A percentile compares a stretch with the other conserved stretches of the same genome.
Evolutionary conservation across 2,113 vertebrate species (phyloP).

Genomic region (Pogonocichla stellata): DNA sequence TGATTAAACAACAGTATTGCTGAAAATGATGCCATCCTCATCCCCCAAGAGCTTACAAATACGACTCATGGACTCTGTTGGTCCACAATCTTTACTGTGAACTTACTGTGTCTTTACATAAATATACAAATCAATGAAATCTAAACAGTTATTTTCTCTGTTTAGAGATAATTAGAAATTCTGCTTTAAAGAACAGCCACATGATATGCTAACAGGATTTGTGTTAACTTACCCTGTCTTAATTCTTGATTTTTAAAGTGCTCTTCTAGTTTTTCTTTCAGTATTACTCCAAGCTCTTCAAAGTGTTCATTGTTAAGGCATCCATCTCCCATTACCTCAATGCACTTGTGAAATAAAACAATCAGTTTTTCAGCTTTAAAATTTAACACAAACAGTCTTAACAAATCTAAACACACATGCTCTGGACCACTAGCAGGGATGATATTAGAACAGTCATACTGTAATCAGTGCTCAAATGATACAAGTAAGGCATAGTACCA

Average conservation of each 20-base stretch:
- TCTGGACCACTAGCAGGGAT: background rate
- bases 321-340: slow-evolving; percentile 97
- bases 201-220: background rate
- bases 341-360: slow-evolving; percentile 78
- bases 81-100: background rate
- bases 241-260: slow-evolving; percentile 99
- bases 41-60: background rate
- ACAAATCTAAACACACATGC: background rate
- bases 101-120: background rate
- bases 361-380: background rate
- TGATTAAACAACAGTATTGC: background rate
- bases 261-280: slow-evolving; percentile 95
- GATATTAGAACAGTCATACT: background rate
- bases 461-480: background rate
- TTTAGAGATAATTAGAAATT: background rate
- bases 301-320: slow-evolving; percentile 97
- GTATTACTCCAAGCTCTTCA: slow-evolving; percentile 93
- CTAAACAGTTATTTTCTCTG: background rate
- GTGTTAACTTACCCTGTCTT: slow-evolving; percentile 83
- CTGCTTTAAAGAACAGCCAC: background rate
- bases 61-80: background rate
- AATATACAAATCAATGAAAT: background rate
- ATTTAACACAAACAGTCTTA: background rate
- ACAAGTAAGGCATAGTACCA: background rate
- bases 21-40: background rate